These are phyloP conservation scores for Donacobius atricapilla DNA, from an alignment of 2,113 vertebrate genomes.

Conservation along the genomic window DNA sequence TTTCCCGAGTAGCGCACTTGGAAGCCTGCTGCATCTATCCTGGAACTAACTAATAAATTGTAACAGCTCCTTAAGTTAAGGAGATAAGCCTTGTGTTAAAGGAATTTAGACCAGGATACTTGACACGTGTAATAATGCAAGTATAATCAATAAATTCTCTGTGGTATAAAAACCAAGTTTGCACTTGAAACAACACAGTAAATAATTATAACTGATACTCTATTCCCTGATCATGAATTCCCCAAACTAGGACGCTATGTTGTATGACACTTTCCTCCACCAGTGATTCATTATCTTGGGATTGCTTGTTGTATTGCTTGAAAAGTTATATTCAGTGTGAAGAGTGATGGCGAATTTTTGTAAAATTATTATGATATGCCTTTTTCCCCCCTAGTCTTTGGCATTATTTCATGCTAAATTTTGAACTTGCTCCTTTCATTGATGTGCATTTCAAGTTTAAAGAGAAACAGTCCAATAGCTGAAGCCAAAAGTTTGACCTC, in stretches of 20 bases:
- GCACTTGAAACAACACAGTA: not conserved
- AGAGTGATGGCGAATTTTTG: not conserved
- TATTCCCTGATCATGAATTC: not conserved
- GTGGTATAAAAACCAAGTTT: not conserved
- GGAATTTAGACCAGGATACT: not conserved
- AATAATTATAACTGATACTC: not conserved
- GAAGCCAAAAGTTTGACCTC: slow-evolving; percentile 62
- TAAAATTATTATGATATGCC: not conserved
- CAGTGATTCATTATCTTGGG: not conserved
- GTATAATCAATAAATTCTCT: not conserved
- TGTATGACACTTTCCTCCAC: not conserved
- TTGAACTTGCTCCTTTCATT: slow-evolving; percentile 41
- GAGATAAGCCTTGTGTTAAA: not conserved
- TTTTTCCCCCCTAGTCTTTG: not conserved
- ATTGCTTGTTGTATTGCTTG: not conserved
- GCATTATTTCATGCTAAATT: slow-evolving; percentile 50
- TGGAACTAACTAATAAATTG: not conserved
- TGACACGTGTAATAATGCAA: not conserved
- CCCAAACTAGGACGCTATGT: not conserved
- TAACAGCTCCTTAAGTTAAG: not conserved
- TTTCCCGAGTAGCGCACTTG: not conserved
- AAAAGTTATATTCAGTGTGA: not conserved
- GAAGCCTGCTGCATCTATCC: not conserved
- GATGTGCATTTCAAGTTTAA: slow-evolving; percentile 43
- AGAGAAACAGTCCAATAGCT: not conserved